Conservation (phyloP, 2,888 invertebrate species). For the Apotomis turbidana region DNA sequence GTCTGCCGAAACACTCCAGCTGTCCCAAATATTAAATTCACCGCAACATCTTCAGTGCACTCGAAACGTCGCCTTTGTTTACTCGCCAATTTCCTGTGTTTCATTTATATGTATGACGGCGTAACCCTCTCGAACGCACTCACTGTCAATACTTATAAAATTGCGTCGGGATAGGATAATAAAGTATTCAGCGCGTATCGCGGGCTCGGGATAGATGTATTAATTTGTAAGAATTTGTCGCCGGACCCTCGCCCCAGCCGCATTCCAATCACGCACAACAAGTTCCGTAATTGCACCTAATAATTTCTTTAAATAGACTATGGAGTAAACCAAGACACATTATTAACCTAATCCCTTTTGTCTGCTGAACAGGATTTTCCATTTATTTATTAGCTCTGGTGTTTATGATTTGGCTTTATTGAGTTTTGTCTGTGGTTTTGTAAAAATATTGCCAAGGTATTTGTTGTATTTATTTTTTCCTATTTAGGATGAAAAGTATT, state of each 20-base stretch:
- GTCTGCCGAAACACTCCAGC: constrained; percentile 53
- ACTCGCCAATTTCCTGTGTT: constrained; percentile 34
- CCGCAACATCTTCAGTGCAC: constrained; percentile 36
- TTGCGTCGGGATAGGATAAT: constrained; percentile 67
- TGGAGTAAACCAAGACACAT: constrained; percentile 46
- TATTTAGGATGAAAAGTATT: no score
- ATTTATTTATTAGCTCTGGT: background rate
- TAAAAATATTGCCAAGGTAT: no score
- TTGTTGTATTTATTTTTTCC: no score
- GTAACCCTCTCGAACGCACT: constrained; percentile 52
- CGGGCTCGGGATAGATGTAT: constrained; percentile 78
- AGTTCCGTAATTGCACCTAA: constrained; percentile 82
- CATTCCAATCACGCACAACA: constrained; percentile 84
- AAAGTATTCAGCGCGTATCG: constrained; percentile 79
- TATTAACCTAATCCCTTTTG: constrained; percentile 26
- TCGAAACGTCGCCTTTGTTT: constrained; percentile 35
- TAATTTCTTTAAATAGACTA: constrained; percentile 80
- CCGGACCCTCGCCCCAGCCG: constrained; percentile 70
- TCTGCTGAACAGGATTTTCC: constrained; percentile 10
- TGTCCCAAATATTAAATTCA: constrained; percentile 45
- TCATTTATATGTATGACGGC: constrained; percentile 42
- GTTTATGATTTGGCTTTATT: background rate
- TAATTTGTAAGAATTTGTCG: constrained; percentile 84
- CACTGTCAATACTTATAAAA: constrained; percentile 62
- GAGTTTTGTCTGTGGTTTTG: background rate